Evolutionary conservation across 2,888 invertebrate genomes (phyloP), one percentile per base, ranked within the genome.

Genomic region (Agonum fuliginosum): DNA sequence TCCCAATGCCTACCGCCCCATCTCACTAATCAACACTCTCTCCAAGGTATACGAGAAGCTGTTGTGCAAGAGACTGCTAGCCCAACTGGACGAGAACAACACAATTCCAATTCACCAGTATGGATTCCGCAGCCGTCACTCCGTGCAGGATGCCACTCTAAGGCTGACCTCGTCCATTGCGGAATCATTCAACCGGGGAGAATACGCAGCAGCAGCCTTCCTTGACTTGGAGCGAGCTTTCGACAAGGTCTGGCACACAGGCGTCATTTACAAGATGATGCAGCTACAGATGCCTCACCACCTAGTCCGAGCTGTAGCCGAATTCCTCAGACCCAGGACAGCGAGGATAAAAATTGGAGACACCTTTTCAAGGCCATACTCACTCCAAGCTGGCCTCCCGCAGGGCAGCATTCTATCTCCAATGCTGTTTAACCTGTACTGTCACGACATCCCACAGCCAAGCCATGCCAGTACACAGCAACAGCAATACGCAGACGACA

Each of bases 401-500:
- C n/a, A n/a, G n/a, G n/a, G n/a, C n/a, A n/a, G n/a, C n/a, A n/a
- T n/a, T 8, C 30, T 30, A 5, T 30, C 30, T 3, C 30, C 30
- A 8, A 30, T 30, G 3, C 6, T 30, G 30, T 30, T 30, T 30
- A 30, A 3, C 3, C 3, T 30, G 8, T 30, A 5, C 6, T 30
- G 30, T 8, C 3, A 8, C 30, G 30, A 30, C 30, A 30, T 30
- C 4, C 65, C 27, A n/a, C 3, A 10, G 5, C 65, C 10, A 27
- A n/a, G 27, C 1, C 30, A 6, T 8, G 1, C 12, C 14, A 4
- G 5, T 0, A 30, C n/a, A 1, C 12, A n/a, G 6, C 6, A 12
- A 10, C 27, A 24, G 10, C 65, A 27, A 24, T 65, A 30, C 65
- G 65, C 30, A 0, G 65, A 65, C 30, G 65, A 65, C 12, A 65